Percentiles rank a stretch among this genome's conserved stretches.
phyloP scores from a whole-genome alignment of 2,888 invertebrate species.

The Oscheius onirici region DNA sequence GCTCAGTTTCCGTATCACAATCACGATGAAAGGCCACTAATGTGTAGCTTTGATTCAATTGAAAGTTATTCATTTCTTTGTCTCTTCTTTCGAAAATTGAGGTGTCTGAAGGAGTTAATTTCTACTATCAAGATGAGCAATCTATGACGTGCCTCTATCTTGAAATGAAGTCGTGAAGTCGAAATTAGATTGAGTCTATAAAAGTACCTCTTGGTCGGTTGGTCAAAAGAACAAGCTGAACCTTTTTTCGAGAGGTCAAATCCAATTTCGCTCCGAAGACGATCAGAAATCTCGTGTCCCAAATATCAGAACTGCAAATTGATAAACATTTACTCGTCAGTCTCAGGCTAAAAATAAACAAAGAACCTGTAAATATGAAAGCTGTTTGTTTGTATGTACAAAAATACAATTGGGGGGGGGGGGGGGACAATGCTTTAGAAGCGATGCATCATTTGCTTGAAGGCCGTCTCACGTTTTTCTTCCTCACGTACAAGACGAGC shows the following conservation, averaged over 20 bases:
- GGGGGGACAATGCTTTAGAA: background rate
- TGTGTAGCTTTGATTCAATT: background rate
- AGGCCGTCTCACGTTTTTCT: conserved; percentile 21
- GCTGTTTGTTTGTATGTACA: background rate
- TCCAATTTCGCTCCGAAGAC: background rate
- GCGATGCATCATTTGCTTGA: conserved; percentile 12
- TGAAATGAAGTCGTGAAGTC: background rate
- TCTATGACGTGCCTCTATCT: background rate
- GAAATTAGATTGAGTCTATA: background rate
- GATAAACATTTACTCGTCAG: background rate
- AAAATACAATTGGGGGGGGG: background rate
- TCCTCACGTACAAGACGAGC: conserved; percentile 25
- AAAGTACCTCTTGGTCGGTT: background rate
- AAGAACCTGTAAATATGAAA: background rate
- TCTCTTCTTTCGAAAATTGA: too few relatives aligned
- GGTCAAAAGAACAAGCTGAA: conserved; percentile 4
- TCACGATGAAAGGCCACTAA: conserved; percentile 27
- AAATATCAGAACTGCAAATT: background rate
- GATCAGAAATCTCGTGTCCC: background rate
- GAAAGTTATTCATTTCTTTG: too few relatives aligned
- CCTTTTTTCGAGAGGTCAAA: background rate
- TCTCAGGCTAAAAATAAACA: background rate
- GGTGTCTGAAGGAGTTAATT: too few relatives aligned
- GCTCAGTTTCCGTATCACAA: conserved; percentile 10
- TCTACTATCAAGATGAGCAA: background rate